Evolutionary conservation across 2,888 invertebrate genomes (phyloP).

Genomic region (Hydrotaea diabolus): DNA sequence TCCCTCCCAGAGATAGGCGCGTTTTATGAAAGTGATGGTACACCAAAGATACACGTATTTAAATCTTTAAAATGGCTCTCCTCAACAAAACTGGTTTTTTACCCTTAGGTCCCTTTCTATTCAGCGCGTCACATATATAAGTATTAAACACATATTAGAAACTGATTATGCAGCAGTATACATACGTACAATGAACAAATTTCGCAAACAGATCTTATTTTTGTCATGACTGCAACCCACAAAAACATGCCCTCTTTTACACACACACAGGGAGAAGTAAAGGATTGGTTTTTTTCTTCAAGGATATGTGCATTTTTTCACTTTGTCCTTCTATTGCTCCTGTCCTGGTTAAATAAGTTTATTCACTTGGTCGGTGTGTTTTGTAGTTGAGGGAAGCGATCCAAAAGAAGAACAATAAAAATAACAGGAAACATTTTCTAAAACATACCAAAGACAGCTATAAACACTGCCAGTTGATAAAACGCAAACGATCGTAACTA

Average conservation of each 20-base stretch:
- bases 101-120: too few relatives aligned
- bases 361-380: neutral
- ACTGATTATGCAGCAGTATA: neutral
- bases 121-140: too few relatives aligned
- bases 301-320: neutral
- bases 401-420: neutral
- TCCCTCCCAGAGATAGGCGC: too few relatives aligned
- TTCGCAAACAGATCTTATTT: neutral
- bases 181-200: neutral
- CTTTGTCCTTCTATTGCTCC: neutral
- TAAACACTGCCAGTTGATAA: too few relatives aligned
- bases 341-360: neutral
- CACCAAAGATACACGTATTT: too few relatives aligned
- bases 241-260: neutral
- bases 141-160: neutral
- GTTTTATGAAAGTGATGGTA: too few relatives aligned
- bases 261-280: neutral
- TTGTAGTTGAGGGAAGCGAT: neutral
- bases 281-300: neutral
- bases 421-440: neutral
- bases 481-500: too few relatives aligned
- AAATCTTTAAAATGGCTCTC: too few relatives aligned
- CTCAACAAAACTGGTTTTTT: too few relatives aligned
- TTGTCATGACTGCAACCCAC: neutral
- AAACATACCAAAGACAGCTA: neutral